A percentile compares a stretch with the other conserved stretches of the same genome.
phyloP scores from a whole-genome alignment of 2,888 invertebrate genomes.

The Polydrusus tereticollis region DNA sequence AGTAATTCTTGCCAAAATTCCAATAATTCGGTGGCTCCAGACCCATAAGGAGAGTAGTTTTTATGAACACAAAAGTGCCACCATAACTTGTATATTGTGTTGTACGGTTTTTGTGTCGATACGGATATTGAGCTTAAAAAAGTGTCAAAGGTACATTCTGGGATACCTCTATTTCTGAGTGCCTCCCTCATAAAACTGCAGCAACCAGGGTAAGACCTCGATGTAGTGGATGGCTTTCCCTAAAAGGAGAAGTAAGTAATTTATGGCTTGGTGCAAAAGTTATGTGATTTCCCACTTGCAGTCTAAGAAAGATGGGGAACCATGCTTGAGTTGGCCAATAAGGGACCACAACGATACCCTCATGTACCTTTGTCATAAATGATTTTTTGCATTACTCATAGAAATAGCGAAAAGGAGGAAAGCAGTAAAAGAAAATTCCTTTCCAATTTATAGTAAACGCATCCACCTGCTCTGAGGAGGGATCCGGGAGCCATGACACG shows the following conservation, averaged over 20 bases:
- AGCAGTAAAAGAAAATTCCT: conserved; percentile 27
- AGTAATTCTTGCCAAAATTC: neutral
- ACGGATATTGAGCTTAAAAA: neutral
- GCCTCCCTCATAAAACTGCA: neutral
- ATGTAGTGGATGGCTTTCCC: conserved; percentile 20
- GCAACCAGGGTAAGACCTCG: conserved; percentile 39
- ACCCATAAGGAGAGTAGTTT: neutral
- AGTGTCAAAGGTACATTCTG: neutral
- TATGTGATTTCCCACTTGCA: neutral
- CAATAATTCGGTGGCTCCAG: neutral
- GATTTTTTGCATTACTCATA: conserved; percentile 54
- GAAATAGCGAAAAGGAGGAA: conserved; percentile 48
- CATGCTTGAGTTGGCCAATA: conserved; percentile 47
- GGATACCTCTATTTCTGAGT: neutral
- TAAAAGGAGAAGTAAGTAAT: conserved; percentile 28
- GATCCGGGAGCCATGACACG: conserved; percentile 55
- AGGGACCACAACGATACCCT: conserved; percentile 47
- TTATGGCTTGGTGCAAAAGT: conserved; percentile 6
- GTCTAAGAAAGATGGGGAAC: conserved; percentile 40
- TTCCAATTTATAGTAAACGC: conserved; percentile 54
- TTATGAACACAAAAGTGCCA: conserved; percentile 11
- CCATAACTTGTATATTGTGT: conserved; percentile 7
- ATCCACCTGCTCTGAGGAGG: conserved; percentile 52
- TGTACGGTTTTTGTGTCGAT: conserved; percentile 13
- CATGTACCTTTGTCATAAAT: conserved; percentile 7